These are phyloP conservation scores for Drosophila bipectinata DNA, from an alignment of 1,140 invertebrate species.

Conservation along the genomic window DNA sequence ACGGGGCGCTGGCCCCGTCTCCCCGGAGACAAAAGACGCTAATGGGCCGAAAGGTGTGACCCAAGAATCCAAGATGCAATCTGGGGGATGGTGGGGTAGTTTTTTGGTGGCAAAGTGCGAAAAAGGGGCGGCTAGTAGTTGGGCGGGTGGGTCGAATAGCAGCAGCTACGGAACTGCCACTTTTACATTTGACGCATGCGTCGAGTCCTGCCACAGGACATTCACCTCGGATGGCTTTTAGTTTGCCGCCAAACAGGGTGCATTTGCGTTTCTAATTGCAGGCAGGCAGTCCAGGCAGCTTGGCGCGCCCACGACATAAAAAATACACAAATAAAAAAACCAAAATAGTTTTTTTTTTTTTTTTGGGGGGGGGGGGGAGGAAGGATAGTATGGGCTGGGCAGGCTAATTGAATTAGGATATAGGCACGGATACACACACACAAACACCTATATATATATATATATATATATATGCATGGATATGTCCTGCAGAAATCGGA, in stretches of 20 bases:
- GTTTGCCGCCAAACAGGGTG: slow-evolving; percentile 76
- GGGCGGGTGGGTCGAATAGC: slow-evolving; percentile 7
- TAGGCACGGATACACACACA: not conserved
- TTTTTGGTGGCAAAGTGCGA: slow-evolving; percentile 16
- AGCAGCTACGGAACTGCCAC: not conserved
- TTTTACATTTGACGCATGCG: slow-evolving; percentile 53
- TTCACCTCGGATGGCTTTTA: slow-evolving; percentile 62
- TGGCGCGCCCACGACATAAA: slow-evolving; percentile 47
- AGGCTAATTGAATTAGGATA: slow-evolving; percentile 3
- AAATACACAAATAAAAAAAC: slow-evolving; percentile 9
- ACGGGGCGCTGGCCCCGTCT: not conserved
- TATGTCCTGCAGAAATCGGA: slow-evolving; percentile 11
- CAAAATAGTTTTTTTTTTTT: not conserved
- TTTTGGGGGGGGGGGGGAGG: not conserved
- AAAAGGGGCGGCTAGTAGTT: slow-evolving; percentile 10
- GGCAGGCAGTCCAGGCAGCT: slow-evolving; percentile 1
- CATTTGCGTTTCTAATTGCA: slow-evolving; percentile 70
- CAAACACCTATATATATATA: no score
- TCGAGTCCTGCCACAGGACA: slow-evolving; percentile 55
- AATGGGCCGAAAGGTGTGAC: slow-evolving; percentile 9
- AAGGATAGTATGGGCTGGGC: not conserved
- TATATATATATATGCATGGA: not conserved
- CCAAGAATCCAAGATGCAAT: slow-evolving; percentile 4
- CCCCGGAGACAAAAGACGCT: slow-evolving; percentile 5
- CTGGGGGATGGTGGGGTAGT: not conserved